Conservation (phyloP, 1,140 invertebrate genomes). For the Drosophila littoralis region DNA sequence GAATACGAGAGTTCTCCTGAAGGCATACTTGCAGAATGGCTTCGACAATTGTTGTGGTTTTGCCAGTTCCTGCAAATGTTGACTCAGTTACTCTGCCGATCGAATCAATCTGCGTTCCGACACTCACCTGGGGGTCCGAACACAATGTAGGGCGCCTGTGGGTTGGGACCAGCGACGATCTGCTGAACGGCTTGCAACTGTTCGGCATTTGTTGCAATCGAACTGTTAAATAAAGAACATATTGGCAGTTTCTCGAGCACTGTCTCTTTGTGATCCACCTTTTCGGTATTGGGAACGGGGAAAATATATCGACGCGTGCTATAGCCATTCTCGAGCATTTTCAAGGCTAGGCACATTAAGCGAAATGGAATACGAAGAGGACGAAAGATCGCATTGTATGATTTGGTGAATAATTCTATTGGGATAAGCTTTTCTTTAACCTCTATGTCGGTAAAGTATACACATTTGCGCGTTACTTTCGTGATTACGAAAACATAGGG, state of each 20-base stretch:
- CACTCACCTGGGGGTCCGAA: conserved; percentile 76
- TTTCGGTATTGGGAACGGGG: not conserved
- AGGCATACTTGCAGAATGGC: conserved; percentile 85
- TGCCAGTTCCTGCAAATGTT: conserved; percentile 87
- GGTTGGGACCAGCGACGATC: conserved; percentile 65
- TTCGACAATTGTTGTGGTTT: conserved; percentile 92
- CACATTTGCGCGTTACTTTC: not conserved
- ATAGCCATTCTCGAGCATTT: not conserved
- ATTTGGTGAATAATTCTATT: not conserved
- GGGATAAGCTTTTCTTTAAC: not conserved
- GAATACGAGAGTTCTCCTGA: conserved; percentile 84
- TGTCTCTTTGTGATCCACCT: not conserved
- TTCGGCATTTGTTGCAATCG: conserved; percentile 59
- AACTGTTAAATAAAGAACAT: conserved; percentile 43
- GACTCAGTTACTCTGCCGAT: not conserved
- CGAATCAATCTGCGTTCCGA: not conserved
- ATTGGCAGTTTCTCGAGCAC: not conserved
- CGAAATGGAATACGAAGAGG: conserved; percentile 45
- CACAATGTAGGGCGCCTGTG: conserved; percentile 63
- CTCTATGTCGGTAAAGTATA: not conserved
- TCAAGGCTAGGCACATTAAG: conserved; percentile 20
- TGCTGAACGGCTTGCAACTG: conserved; percentile 65
- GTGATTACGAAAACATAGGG: not conserved
- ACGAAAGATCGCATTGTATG: conserved; percentile 52
- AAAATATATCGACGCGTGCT: not conserved